phyloP scores from a whole-genome alignment of 2,113 vertebrate species.

The Plectropomus leopardus region DNA sequence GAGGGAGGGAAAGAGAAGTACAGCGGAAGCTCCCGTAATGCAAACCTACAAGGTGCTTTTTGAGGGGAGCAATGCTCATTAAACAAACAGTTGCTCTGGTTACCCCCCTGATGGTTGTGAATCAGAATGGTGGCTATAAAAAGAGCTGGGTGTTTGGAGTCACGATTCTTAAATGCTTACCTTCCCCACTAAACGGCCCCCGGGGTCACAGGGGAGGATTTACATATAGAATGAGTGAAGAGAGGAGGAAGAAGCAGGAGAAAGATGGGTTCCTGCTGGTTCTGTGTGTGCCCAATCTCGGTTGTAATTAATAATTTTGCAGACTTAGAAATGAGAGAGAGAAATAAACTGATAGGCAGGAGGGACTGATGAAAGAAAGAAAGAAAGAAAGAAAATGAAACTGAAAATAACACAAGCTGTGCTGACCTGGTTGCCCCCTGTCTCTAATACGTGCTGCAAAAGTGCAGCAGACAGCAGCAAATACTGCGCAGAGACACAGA shows the following conservation, averaged over 20 bases:
- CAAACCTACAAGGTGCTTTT: constrained; percentile 40
- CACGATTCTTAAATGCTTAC: constrained; percentile 56
- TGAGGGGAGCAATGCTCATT: constrained; percentile 56
- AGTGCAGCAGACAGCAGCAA: constrained; percentile 32
- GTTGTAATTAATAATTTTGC: constrained; percentile 36
- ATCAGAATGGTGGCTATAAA: constrained; percentile 30
- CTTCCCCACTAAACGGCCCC: constrained; percentile 49
- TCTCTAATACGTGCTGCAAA: constrained; percentile 15
- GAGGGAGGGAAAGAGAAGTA: constrained; percentile 41
- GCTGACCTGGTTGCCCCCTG: constrained; percentile 29
- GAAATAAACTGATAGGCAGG: constrained; percentile 9
- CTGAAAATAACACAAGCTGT: constrained; percentile 4
- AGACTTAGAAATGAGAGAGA: constrained; percentile 7
- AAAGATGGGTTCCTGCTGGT: constrained; percentile 11
- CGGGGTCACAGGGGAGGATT: constrained; percentile 55
- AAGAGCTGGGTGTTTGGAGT: constrained; percentile 36
- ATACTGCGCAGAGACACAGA: constrained; percentile 1
- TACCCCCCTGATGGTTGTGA: constrained; percentile 37
- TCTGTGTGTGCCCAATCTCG: constrained; percentile 23
- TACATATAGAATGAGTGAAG: constrained; percentile 67
- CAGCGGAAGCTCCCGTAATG: constrained; percentile 16
- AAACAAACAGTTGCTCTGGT: constrained; percentile 50
- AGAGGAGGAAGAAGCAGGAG: constrained; percentile 7
- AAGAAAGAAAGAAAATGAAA: background rate
- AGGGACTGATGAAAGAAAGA: constrained; percentile 3